Percentiles rank a stretch among this genome's conserved stretches.
Evolutionary conservation across 2,113 vertebrate species (phyloP).

Genomic region (Monopterus albus): DNA sequence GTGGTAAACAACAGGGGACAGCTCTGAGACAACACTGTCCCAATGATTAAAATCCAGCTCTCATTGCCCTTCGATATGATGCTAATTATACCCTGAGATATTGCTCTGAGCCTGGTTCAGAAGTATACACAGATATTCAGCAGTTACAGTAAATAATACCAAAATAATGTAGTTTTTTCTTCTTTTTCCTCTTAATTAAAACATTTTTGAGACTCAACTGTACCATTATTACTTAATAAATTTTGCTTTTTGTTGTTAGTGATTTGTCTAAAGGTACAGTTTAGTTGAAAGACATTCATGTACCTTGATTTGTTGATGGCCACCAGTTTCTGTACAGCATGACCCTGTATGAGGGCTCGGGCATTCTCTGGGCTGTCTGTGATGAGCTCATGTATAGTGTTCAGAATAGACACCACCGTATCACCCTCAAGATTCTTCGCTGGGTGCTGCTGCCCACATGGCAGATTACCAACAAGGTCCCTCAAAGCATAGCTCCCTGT

Average conservation of each 20-base stretch:
- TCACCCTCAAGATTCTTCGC: constrained; percentile 93
- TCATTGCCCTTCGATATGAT: constrained; percentile 9
- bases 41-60: constrained; percentile 34
- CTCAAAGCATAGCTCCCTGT: constrained; percentile 93
- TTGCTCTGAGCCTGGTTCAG: not conserved
- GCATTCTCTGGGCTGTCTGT: constrained; percentile 94
- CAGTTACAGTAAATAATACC: not conserved
- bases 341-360: constrained; percentile 92
- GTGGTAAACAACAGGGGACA: constrained; percentile 29
- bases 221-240: too few relatives aligned
- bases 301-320: constrained; percentile 93
- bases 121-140: constrained; percentile 4
- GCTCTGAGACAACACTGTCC: constrained; percentile 41
- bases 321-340: constrained; percentile 92
- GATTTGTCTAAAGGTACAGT: not conserved
- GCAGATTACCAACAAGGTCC: constrained; percentile 92
- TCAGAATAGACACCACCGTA: constrained; percentile 93
- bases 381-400: constrained; percentile 97
- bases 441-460: constrained; percentile 88
- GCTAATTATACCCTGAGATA: constrained; percentile 22
- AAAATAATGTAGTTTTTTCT: not conserved
- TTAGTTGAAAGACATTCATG: not conserved
- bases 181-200: not conserved
- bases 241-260: not conserved
- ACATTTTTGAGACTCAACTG: too few relatives aligned